These are phyloP conservation scores for Pseudococcus jackbeardsleyi DNA, from an alignment of 2,888 invertebrate species.

Conservation along the genomic window DNA sequence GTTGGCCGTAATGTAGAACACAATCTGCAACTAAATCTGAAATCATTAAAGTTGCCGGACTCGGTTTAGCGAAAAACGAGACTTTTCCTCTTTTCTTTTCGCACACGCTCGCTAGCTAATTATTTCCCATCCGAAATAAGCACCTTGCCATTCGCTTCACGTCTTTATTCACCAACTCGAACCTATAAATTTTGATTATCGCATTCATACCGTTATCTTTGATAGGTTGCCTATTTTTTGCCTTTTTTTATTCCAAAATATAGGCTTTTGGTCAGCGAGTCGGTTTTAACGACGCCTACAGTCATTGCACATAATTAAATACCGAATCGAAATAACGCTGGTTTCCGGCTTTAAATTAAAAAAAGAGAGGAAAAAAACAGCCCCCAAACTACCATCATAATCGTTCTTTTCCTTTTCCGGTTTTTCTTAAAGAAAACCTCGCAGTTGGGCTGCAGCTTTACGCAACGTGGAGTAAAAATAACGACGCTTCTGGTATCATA, in stretches of 20 bases:
- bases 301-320: constrained; percentile 29
- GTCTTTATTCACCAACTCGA: constrained; percentile 5
- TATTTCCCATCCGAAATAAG: constrained; percentile 32
- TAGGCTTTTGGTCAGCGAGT: neutral
- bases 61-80: constrained; percentile 12
- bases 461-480: neutral
- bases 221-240: neutral
- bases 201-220: constrained; percentile 23
- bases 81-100: neutral
- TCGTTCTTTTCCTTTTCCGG: constrained; percentile 48
- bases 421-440: neutral
- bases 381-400: neutral
- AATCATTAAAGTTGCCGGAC: constrained; percentile 54
- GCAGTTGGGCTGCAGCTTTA: neutral
- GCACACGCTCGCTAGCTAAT: constrained; percentile 34
- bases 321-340: constrained; percentile 19
- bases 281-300: neutral
- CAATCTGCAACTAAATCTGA: constrained; percentile 44
- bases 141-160: constrained; percentile 38
- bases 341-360: constrained; percentile 37
- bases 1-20: constrained; percentile 46
- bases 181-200: constrained; percentile 54
- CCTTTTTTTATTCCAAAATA: neutral
- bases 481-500: constrained; percentile 36
- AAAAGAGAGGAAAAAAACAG: neutral